Percentiles rank a stretch among this genome's conserved stretches.
Conservation (phyloP, 2,888 invertebrate species). For the Synergus laeviventris region DNA sequence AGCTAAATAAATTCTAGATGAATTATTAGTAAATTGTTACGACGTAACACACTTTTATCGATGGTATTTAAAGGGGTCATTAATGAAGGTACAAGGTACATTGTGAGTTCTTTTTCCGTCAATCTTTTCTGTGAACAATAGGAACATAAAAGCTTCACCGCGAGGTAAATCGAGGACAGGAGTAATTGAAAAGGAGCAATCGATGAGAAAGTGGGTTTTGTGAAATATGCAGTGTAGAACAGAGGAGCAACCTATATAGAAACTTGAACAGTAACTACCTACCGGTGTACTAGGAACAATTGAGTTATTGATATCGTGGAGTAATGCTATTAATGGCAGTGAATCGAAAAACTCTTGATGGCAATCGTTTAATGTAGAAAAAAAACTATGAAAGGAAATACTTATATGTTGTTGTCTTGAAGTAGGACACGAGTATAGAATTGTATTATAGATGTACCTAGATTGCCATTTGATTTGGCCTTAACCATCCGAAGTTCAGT, state of each 20-base stretch:
- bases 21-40: too few relatives aligned
- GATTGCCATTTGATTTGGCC: slow-evolving; percentile 9
- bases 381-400: not conserved
- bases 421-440: not conserved
- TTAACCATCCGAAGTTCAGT: not conserved
- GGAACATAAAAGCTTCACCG: slow-evolving; percentile 33
- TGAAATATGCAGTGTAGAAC: not conserved
- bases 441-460: not conserved
- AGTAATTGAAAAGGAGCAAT: slow-evolving; percentile 32
- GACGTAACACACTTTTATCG: too few relatives aligned
- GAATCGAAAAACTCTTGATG: not conserved
- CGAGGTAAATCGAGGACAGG: slow-evolving; percentile 19
- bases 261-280: not conserved
- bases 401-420: not conserved
- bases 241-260: not conserved
- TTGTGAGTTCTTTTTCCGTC: not conserved
- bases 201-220: slow-evolving; percentile 36
- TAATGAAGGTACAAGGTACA: not conserved
- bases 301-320: slow-evolving; percentile 9
- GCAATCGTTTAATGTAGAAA: not conserved
- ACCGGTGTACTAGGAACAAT: slow-evolving; percentile 27
- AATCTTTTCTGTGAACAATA: slow-evolving; percentile 31
- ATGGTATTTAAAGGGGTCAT: not conserved
- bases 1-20: too few relatives aligned
- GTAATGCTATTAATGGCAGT: not conserved